Base-by-base conservation (phyloP, 2,888 invertebrate genomes). In the Eupithecia vulgata region DNA sequence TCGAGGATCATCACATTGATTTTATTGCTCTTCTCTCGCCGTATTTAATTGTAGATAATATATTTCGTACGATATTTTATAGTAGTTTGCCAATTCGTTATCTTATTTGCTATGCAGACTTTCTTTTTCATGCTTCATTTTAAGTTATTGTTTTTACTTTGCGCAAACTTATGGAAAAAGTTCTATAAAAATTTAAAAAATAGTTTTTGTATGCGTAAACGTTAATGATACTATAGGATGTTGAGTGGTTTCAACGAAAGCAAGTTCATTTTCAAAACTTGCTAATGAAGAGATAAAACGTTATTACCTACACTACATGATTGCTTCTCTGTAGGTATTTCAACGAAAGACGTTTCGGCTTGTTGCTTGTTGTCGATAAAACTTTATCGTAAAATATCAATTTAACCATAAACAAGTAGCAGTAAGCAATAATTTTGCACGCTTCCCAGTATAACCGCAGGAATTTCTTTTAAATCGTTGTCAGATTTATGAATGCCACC, bases 401-500 rank as follows among this genome's bases (percentile, higher is more conserved):
- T 74, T 70, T 61, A 70, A 69, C 75, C 74, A 72, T 71, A 76
- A 86, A 87, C 85, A 87, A 90, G 88, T 87, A 84, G 86, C 86
- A 81, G 83, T 86, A 85, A 84, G 79, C 81, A 87, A 89, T 88
- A 89, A 91, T 88, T 87, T 90, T 90, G 86, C 81, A 81, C 82
- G 80, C 82, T 90, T 88, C 87, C 83, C 79, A 79, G 87, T 87
- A 88, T 79, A 84, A 85, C 83, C 80, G 82, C 81, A 83, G 84
- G 87, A 84, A 89, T 90, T 89, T 88, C 88, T 89, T 89, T 86
- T 87, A 89, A 90, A 88, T 85, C 84, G 71, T 80, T 73, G 78
- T 81, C 86, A 90, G 88, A 91, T 91, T 90, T 90, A 90, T 89
- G 87, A 88, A 87, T 90, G 88, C 93, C 92, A 93, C 92, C 92